A percentile compares a stretch with the other conserved stretches of the same genome.
phyloP scores from a whole-genome alignment of 2,888 invertebrate genomes.

The Phengaris arion region DNA sequence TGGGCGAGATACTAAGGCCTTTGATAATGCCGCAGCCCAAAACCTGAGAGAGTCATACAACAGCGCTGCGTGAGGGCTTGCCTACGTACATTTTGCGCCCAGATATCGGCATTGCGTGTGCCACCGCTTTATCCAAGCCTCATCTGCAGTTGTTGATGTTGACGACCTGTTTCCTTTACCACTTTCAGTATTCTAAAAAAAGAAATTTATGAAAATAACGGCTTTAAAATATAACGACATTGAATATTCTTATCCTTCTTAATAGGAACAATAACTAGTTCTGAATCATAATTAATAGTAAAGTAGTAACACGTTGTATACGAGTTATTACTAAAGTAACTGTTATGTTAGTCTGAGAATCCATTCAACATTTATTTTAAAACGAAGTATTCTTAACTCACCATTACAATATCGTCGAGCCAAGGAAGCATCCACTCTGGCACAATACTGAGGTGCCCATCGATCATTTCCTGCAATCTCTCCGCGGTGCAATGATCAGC shows the following conservation, averaged over 20 bases:
- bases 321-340: too few relatives aligned
- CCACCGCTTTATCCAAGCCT: conserved; percentile 46
- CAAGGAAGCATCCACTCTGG: conserved; percentile 54
- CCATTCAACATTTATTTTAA: not conserved
- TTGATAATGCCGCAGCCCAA: conserved; percentile 55
- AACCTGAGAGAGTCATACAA: conserved; percentile 62
- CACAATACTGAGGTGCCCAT: conserved; percentile 51
- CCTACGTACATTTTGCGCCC: conserved; percentile 36
- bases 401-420: conserved; percentile 38
- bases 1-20: conserved; percentile 46
- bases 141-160: not conserved
- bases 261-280: too few relatives aligned
- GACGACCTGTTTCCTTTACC: not conserved
- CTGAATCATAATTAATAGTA: too few relatives aligned
- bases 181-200: not conserved
- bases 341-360: not conserved
- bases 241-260: too few relatives aligned
- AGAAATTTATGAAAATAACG: too few relatives aligned
- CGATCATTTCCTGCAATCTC: conserved; percentile 46
- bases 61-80: conserved; percentile 53
- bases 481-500: conserved; percentile 76
- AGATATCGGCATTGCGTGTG: conserved; percentile 37
- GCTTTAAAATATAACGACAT: too few relatives aligned
- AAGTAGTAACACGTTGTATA: too few relatives aligned
- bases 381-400: conserved; percentile 27